These are phyloP conservation scores for Leptogaster cylindrica DNA, from an alignment of 2,888 invertebrate species.

Conservation along the genomic window DNA sequence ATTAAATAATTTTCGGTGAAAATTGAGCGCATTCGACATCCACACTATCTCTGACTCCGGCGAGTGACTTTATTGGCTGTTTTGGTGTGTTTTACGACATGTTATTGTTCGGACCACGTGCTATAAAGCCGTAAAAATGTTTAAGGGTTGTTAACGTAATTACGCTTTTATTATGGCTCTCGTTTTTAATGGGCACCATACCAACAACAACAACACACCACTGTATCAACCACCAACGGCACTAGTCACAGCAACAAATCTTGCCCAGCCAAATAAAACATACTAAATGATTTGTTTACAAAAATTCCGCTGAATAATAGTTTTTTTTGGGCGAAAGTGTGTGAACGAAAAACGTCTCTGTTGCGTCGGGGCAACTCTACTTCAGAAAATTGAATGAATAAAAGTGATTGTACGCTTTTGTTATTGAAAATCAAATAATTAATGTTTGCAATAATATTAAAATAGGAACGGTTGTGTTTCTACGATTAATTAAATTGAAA, in stretches of 20 bases:
- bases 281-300: conserved; percentile 31
- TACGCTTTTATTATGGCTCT: conserved; percentile 39
- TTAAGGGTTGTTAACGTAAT: conserved; percentile 40
- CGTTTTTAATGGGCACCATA: conserved; percentile 33
- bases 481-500: background rate
- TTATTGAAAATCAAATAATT: background rate
- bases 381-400: too few relatives aligned
- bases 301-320: conserved; percentile 4
- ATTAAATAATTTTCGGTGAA: background rate
- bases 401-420: conserved; percentile 21
- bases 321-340: too few relatives aligned
- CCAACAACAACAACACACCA: conserved; percentile 1
- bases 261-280: conserved; percentile 22
- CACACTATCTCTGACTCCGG: background rate
- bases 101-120: conserved; percentile 20
- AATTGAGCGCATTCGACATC: background rate
- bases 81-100: background rate
- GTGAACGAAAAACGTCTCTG: conserved; percentile 15
- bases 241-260: conserved; percentile 13
- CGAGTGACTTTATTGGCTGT: background rate
- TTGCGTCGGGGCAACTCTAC: conserved; percentile 19
- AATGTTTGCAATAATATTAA: background rate
- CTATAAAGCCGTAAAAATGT: conserved; percentile 35
- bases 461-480: conserved; percentile 13
- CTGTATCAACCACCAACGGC: background rate